phyloP scores from a whole-genome alignment of 2,113 vertebrate genomes.

The Terrapene triunguis region DNA sequence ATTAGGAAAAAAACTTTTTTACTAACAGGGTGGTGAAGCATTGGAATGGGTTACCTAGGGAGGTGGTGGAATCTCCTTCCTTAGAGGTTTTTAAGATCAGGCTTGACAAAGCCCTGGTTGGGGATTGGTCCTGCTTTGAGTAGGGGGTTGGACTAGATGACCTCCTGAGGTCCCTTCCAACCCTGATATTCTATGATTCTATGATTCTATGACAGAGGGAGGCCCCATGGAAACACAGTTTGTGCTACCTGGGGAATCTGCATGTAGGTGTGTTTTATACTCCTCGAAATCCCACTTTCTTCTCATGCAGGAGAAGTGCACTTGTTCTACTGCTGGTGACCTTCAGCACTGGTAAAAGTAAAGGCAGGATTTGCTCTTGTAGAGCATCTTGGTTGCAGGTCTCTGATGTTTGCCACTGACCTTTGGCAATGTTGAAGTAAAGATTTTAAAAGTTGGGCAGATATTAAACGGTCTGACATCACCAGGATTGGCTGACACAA shows the following conservation, averaged over 20 bases:
- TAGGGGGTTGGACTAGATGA: too few relatives aligned
- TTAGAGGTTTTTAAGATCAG: too few relatives aligned
- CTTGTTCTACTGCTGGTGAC: not conserved
- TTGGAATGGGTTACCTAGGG: too few relatives aligned
- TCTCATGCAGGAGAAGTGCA: not conserved
- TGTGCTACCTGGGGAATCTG: not conserved
- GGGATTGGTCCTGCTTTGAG: too few relatives aligned
- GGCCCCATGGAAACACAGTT: not conserved
- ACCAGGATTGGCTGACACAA: not conserved
- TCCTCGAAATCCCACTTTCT: not conserved
- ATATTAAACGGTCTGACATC: not conserved
- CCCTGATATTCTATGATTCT: too few relatives aligned
- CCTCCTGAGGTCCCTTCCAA: too few relatives aligned
- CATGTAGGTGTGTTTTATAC: not conserved
- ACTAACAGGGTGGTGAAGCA: too few relatives aligned
- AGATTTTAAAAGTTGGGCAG: not conserved
- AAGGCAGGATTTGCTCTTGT: not conserved
- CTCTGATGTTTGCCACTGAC: not conserved
- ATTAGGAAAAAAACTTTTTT: too few relatives aligned
- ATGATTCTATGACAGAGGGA: not conserved
- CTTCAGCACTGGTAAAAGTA: not conserved
- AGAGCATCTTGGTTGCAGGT: not conserved
- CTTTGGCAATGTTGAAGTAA: too few relatives aligned
- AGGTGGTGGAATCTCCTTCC: too few relatives aligned
- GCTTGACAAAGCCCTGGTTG: too few relatives aligned